A percentile compares a stretch with the other conserved stretches of the same genome.
Evolutionary conservation across 2,888 invertebrate species (phyloP).

Genomic region (Synanthedon myopaeformis): DNA sequence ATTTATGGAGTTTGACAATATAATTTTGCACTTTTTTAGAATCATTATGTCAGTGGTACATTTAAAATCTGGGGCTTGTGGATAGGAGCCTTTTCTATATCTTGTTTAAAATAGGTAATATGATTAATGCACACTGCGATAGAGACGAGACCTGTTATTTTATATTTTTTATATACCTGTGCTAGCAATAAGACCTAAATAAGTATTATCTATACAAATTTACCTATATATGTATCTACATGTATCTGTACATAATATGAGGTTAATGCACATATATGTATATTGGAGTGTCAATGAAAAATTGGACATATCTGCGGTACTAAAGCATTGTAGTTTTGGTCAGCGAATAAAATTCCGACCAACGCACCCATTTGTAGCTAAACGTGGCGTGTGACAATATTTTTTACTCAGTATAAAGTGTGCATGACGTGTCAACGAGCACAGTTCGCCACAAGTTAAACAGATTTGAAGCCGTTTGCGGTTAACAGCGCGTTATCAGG

Average conservation of each 20-base stretch:
- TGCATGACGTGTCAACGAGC: conserved; percentile 7
- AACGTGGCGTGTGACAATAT: conserved; percentile 2
- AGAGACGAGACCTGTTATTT: too few relatives aligned
- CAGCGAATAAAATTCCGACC: background rate
- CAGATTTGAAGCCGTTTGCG: conserved; percentile 7
- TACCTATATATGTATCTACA: too few relatives aligned
- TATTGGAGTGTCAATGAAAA: background rate
- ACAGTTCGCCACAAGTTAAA: conserved; percentile 8
- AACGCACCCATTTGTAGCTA: background rate
- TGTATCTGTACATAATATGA: conserved; percentile 4
- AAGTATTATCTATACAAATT: too few relatives aligned
- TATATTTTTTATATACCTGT: too few relatives aligned
- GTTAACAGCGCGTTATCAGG: conserved; percentile 1
- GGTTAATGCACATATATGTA: background rate
- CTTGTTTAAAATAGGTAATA: too few relatives aligned
- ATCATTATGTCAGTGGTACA: too few relatives aligned
- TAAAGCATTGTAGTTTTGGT: background rate
- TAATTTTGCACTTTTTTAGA: too few relatives aligned
- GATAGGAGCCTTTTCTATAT: too few relatives aligned
- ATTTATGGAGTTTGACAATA: too few relatives aligned
- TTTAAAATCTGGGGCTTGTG: too few relatives aligned
- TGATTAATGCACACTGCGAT: too few relatives aligned
- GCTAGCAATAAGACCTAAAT: too few relatives aligned
- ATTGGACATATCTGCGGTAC: background rate
- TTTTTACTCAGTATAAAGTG: conserved; percentile 8